Evolutionary conservation across 2,113 vertebrate species (phyloP).

Genomic region (Chamaea fasciata): DNA sequence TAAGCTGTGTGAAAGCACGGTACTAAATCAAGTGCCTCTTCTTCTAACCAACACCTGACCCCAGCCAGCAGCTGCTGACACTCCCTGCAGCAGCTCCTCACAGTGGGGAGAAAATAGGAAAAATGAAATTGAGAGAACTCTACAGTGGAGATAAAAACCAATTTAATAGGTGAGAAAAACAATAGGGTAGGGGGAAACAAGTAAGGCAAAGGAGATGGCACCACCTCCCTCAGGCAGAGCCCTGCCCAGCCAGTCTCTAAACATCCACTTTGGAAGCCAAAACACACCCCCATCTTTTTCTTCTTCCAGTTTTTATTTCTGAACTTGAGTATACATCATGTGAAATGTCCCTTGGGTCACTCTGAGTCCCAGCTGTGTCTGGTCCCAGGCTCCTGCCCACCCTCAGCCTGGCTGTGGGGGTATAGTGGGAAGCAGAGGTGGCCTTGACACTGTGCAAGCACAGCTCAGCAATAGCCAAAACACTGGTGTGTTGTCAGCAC

Average conservation of each 20-base stretch:
- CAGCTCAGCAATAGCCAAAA: not conserved
- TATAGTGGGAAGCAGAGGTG: not conserved
- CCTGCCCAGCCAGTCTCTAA: not conserved
- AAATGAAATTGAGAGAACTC: not conserved
- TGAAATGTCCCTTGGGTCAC: not conserved
- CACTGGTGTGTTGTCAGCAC: not conserved
- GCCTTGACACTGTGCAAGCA: not conserved
- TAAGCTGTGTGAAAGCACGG: not conserved
- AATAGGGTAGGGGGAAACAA: not conserved
- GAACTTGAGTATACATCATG: not conserved
- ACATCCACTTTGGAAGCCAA: not conserved
- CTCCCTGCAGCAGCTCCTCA: not conserved
- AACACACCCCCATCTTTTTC: accelerated
- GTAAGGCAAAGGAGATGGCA: not conserved
- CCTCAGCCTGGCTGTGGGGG: not conserved
- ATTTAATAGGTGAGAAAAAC: not conserved
- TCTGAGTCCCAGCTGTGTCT: not conserved
- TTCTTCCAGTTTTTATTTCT: not conserved
- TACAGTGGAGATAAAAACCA: not conserved
- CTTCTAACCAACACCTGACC: not conserved
- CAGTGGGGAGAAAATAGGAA: not conserved
- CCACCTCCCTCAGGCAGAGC: not conserved
- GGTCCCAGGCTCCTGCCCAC: not conserved
- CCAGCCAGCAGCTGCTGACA: not conserved
- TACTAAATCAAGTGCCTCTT: not conserved